phyloP scores from a whole-genome alignment of 1,140 invertebrate species.

The Sminthurinus signatus region DNA sequence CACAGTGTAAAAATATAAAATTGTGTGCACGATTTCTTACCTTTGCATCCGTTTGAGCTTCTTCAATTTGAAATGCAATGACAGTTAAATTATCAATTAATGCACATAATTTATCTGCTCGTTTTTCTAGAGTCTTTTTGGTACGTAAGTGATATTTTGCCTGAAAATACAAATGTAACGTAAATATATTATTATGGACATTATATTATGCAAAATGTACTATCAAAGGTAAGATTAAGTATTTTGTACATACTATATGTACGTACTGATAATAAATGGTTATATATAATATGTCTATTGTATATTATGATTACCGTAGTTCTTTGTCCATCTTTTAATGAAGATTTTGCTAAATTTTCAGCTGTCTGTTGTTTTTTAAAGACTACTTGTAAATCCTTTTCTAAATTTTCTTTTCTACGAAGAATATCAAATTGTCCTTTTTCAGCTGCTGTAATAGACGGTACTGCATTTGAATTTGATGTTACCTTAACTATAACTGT shows the following conservation, averaged over 20 bases:
- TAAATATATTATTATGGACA: not conserved
- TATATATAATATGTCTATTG: no score
- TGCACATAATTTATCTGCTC: conserved; percentile 12
- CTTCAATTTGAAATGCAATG: conserved; percentile 26
- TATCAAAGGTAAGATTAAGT: not conserved
- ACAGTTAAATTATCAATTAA: conserved; percentile 28
- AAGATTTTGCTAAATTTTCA: not conserved
- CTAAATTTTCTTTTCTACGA: conserved; percentile 7
- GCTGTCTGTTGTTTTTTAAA: conserved; percentile 7
- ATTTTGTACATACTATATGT: not conserved
- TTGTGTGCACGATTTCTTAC: no score
- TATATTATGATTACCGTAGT: conserved; percentile 19
- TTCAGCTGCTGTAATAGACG: conserved; percentile 11
- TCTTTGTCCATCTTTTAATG: conserved; percentile 20
- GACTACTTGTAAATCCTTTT: conserved; percentile 10
- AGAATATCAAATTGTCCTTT: conserved; percentile 18
- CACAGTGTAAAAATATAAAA: no score
- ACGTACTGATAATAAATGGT: no score
- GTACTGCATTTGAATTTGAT: no score
- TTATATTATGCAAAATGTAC: not conserved
- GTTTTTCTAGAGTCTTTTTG: conserved; percentile 24
- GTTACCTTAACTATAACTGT: conserved; percentile 15
- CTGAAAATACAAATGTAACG: conserved; percentile 9
- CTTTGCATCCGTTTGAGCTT: conserved; percentile 26
- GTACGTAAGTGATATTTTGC: conserved; percentile 29